phyloP scores from a whole-genome alignment of 1,140 invertebrate species.

The Pachypeltis micranthus region DNA sequence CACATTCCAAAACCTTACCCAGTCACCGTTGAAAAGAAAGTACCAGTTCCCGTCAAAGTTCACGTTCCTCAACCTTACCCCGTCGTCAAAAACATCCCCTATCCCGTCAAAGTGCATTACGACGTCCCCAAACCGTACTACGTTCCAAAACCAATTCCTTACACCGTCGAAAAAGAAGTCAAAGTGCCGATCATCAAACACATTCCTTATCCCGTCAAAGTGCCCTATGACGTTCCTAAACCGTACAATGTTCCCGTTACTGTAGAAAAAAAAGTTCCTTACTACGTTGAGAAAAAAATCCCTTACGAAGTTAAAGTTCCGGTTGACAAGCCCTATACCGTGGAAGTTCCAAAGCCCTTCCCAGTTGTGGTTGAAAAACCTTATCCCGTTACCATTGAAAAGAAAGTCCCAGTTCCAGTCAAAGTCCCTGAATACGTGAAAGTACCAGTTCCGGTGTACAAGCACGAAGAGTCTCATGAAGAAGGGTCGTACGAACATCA shows the following conservation, averaged over 20 bases:
- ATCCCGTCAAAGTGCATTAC: slow-evolving; percentile 14
- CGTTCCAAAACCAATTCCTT: slow-evolving; percentile 28
- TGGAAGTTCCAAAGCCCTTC: slow-evolving; percentile 41
- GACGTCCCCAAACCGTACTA: slow-evolving; percentile 8
- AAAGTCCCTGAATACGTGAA: slow-evolving; percentile 67
- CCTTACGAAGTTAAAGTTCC: slow-evolving; percentile 40
- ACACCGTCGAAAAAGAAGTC: slow-evolving; percentile 55
- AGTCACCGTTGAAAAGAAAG: slow-evolving; percentile 41
- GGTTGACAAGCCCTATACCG: slow-evolving; percentile 42
- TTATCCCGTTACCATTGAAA: slow-evolving; percentile 33
- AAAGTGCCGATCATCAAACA: slow-evolving; percentile 30
- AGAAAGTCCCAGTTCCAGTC: slow-evolving; percentile 42
- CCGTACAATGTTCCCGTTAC: slow-evolving; percentile 37
- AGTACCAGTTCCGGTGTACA: slow-evolving; percentile 65
- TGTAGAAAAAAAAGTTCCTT: slow-evolving; percentile 60
- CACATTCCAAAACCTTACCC: slow-evolving; percentile 52
- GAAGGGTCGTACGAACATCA: slow-evolving; percentile 41
- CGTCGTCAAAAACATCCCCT: slow-evolving; percentile 14
- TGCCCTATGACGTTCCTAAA: slow-evolving; percentile 17
- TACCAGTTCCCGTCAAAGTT: slow-evolving; percentile 20
- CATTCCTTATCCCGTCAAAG: slow-evolving; percentile 15
- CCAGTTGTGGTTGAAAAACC: slow-evolving; percentile 42
- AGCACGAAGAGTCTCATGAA: slow-evolving; percentile 38
- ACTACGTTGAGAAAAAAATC: slow-evolving; percentile 55
- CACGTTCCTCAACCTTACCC: slow-evolving; percentile 17